Base-by-base conservation (phyloP, 2,888 invertebrate species). In the Chloroclystis v-ata region DNA sequence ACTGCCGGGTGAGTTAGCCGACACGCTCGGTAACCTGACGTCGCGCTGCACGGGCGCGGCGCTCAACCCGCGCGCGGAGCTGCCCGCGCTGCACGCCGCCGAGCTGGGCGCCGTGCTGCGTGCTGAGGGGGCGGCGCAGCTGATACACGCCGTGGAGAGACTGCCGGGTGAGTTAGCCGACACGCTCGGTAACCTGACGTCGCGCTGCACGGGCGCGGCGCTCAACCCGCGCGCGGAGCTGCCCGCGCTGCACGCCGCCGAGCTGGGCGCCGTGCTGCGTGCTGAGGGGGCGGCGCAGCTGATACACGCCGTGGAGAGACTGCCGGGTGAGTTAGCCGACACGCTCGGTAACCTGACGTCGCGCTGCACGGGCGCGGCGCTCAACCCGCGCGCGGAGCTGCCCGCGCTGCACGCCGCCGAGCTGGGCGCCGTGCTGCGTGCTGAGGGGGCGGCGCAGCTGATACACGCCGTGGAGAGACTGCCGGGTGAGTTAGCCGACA, bases 1-100 rank as follows among this genome's bases (percentile, higher is more conserved):
- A 10, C 20, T 57, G 13, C 49, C 54, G 6, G 52, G 56, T 35
- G 1, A 9, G 6, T 10, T n/a, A n/a, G n/a, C n/a, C n/a, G n/a
- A n/a, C n/a, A n/a, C n/a, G n/a, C n/a, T n/a, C n/a, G n/a, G n/a
- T n/a, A n/a, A n/a, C n/a, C n/a, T n/a, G n/a, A n/a, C n/a, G n/a
- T n/a, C n/a, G n/a, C 92, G 2, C 84, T 98, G 42, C 98, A 98
- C 90, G 93, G 94, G n/a, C 77, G 87, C 8, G 92, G 83, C 92
- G 2, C 84, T 98, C 43, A 98, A 98, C 90, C 93, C 94, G 9
- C 77, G 87, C 8, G 92, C 91, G 67, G 89, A 91, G 68, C 75
- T 85, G 30, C 85, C 26, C 26, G 26, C 26, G 20, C 20, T 20
- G 20, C 20, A 89, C 61, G 70, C 74, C 14, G 72, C 70, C 12